Conservation (phyloP, 2,113 vertebrate genomes). For the Buteo buteo region DNA sequence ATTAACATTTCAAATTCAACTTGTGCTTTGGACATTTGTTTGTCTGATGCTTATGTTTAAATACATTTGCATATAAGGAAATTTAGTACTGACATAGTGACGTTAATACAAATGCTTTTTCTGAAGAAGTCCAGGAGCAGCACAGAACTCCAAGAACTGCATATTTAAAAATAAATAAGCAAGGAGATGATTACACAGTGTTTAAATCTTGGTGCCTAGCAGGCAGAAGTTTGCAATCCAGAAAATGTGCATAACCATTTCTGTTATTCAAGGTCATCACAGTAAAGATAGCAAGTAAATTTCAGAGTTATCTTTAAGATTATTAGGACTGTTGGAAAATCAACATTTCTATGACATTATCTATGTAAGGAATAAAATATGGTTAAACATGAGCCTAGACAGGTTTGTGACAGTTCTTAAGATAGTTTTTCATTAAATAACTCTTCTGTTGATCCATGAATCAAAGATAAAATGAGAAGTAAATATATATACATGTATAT, state of each 20-base stretch:
- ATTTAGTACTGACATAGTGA: background rate
- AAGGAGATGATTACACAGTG: background rate
- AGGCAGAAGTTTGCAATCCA: background rate
- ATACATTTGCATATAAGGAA: background rate
- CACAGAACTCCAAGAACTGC: background rate
- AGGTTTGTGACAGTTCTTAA: background rate
- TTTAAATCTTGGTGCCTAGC: background rate
- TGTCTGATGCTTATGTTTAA: background rate
- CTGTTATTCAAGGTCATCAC: background rate
- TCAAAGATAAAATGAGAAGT: background rate
- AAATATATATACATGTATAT: background rate
- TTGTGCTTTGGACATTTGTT: background rate
- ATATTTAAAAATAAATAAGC: background rate
- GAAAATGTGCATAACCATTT: background rate
- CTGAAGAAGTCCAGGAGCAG: background rate
- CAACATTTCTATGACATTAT: background rate
- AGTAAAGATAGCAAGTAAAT: conserved; percentile 4
- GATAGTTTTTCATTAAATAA: background rate
- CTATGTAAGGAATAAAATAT: background rate
- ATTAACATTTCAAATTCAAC: background rate
- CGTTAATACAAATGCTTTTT: background rate
- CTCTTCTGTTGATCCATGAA: background rate
- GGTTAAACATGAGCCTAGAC: background rate
- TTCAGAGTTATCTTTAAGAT: conserved; percentile 31
- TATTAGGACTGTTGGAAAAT: conserved; percentile 10